These are phyloP conservation scores for Cygnus olor DNA, from an alignment of 2,797 vertebrate species.

Conservation along the genomic window DNA sequence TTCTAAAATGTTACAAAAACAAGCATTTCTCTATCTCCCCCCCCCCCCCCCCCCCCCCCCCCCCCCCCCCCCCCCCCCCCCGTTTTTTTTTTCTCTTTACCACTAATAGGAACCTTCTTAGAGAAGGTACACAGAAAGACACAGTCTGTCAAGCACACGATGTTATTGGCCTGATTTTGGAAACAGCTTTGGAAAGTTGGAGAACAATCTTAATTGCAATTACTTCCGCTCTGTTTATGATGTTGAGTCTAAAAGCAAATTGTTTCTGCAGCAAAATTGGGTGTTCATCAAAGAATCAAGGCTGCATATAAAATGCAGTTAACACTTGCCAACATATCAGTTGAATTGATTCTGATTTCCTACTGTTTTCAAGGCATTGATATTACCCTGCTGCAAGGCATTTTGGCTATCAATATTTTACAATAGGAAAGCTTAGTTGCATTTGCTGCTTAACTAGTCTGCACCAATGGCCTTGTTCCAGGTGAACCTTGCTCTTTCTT, in stretches of 20 bases:
- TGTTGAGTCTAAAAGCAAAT: constrained; percentile 59
- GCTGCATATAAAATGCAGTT: constrained; percentile 46
- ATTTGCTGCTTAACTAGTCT: constrained; percentile 17
- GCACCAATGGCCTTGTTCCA: neutral
- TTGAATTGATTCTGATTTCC: constrained; percentile 66
- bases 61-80: too few species aligned
- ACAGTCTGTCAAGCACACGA: neutral
- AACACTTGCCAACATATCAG: constrained; percentile 52
- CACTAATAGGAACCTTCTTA: neutral
- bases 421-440: constrained; percentile 29
- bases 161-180: constrained; percentile 4
- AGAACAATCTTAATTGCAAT: constrained; percentile 60
- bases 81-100: too few species aligned
- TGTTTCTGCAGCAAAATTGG: constrained; percentile 60
- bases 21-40: neutral
- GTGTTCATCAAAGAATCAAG: constrained; percentile 67
- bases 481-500: neutral
- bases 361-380: constrained; percentile 60
- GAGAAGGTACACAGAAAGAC: neutral
- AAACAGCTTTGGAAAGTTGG: constrained; percentile 40
- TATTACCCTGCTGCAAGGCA: constrained; percentile 58
- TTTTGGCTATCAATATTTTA: constrained; percentile 68
- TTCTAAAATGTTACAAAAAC: neutral
- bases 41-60: too few species aligned
- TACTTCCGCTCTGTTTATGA: constrained; percentile 27